A percentile compares a stretch with the other conserved stretches of the same genome.
Conservation (phyloP, 1,140 invertebrate genomes). For the Drepana arcuata region DNA sequence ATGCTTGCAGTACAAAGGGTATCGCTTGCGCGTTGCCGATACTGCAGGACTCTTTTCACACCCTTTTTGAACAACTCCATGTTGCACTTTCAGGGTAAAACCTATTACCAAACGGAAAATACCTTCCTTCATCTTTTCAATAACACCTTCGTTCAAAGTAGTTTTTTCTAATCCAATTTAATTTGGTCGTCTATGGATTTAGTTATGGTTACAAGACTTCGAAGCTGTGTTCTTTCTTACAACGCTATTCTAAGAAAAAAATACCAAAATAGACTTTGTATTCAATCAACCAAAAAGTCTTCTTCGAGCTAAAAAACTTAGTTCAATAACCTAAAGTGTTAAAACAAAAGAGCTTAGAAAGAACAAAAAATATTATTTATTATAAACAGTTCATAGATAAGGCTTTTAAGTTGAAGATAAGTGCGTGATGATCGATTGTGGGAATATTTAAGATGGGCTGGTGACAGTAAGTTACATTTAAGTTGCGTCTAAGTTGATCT, state of each 20-base stretch:
- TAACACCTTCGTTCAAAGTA: no score
- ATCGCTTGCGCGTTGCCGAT: no score
- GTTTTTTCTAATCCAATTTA: no score
- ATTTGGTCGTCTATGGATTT: no score
- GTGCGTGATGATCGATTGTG: slow-evolving; percentile 58
- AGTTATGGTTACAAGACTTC: no score
- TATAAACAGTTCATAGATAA: slow-evolving; percentile 50
- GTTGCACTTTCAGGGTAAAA: no score
- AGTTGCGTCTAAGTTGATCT: slow-evolving; percentile 34
- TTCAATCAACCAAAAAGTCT: not conserved
- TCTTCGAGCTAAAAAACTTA: not conserved
- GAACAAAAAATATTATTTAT: slow-evolving; percentile 28
- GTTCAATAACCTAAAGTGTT: slow-evolving; percentile 15
- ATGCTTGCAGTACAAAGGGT: no score
- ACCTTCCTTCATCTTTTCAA: no score
- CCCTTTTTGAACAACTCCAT: no score
- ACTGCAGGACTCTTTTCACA: no score
- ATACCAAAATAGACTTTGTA: not conserved
- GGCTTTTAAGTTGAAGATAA: slow-evolving; percentile 51
- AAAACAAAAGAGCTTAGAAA: slow-evolving; percentile 17
- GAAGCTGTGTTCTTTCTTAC: no score
- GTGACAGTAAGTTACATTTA: slow-evolving; percentile 59
- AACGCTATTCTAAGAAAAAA: not conserved
- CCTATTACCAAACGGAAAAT: no score
- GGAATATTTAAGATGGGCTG: slow-evolving; percentile 35